Percentiles rank a stretch among this genome's conserved stretches.
These are phyloP conservation scores for Dipodomys ordii DNA, from an alignment of 2,113 vertebrate genomes.

Conservation along the genomic window DNA sequence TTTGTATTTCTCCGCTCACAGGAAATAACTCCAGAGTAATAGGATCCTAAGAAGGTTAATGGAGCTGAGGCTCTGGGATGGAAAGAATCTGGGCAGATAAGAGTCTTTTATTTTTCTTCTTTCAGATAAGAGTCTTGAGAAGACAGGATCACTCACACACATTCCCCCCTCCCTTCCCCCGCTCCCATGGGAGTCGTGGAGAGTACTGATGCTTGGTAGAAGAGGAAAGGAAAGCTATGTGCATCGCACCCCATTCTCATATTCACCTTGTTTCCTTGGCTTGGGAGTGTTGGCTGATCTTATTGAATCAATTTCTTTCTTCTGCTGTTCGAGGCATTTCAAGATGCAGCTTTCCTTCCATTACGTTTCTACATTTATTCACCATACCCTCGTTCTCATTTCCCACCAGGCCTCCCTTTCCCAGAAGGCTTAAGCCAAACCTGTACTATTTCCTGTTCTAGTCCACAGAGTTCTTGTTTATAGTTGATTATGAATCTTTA, in stretches of 20 bases:
- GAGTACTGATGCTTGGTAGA: no score
- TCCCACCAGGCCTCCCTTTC: neutral
- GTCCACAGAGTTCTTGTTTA: neutral
- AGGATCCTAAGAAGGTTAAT: neutral
- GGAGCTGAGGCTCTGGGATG: neutral
- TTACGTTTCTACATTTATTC: neutral
- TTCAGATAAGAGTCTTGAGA: neutral
- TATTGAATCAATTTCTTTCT: neutral
- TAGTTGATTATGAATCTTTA: neutral
- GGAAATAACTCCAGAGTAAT: neutral
- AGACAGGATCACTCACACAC: neutral
- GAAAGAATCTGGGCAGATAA: neutral
- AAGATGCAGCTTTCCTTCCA: neutral
- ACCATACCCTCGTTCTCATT: neutral
- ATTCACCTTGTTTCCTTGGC: neutral
- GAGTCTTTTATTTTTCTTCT: neutral
- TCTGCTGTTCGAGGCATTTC: conserved; percentile 4
- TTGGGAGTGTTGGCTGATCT: neutral
- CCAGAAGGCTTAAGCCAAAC: neutral
- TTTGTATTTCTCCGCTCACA: neutral
- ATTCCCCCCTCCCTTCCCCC: neutral
- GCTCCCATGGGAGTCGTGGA: neutral
- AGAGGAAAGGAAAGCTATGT: neutral
- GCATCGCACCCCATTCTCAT: no score
- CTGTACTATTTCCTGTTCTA: neutral